Conservation (phyloP, 2,888 invertebrate genomes). For the Icerya purchasi region DNA sequence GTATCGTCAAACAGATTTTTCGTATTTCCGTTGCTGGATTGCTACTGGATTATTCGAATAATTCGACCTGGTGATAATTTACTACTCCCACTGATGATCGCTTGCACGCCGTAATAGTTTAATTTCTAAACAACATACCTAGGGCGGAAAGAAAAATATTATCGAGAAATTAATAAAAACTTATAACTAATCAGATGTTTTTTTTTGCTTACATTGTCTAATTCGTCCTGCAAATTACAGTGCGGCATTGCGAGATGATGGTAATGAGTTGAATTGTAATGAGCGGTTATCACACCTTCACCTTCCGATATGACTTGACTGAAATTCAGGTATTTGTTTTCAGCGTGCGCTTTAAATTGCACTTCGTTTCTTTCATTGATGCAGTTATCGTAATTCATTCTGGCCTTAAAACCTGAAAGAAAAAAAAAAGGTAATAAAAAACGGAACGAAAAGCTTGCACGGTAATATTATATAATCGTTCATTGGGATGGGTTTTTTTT, state of each 20-base stretch:
- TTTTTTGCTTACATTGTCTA: conserved; percentile 53
- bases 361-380: conserved; percentile 30
- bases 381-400: conserved; percentile 60
- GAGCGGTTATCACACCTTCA: conserved; percentile 5
- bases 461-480: too few relatives aligned
- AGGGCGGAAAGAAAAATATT: neutral
- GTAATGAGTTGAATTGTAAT: conserved; percentile 8
- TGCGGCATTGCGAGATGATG: conserved; percentile 40
- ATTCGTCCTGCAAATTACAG: conserved; percentile 64
- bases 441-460: conserved; percentile 4
- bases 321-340: conserved; percentile 13
- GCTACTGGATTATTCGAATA: too few relatives aligned
- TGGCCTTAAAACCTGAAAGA: conserved; percentile 53
- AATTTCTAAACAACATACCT: too few relatives aligned
- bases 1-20: too few relatives aligned
- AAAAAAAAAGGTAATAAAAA: neutral
- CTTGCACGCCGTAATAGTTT: too few relatives aligned
- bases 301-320: conserved; percentile 4
- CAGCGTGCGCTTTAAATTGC: conserved; percentile 7
- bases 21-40: too few relatives aligned
- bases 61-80: too few relatives aligned
- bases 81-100: too few relatives aligned
- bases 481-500: too few relatives aligned
- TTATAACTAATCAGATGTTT: neutral
- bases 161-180: neutral